Evolutionary conservation across 2,888 invertebrate genomes (phyloP).

Genomic region (Eutolmus rufibarbis): DNA sequence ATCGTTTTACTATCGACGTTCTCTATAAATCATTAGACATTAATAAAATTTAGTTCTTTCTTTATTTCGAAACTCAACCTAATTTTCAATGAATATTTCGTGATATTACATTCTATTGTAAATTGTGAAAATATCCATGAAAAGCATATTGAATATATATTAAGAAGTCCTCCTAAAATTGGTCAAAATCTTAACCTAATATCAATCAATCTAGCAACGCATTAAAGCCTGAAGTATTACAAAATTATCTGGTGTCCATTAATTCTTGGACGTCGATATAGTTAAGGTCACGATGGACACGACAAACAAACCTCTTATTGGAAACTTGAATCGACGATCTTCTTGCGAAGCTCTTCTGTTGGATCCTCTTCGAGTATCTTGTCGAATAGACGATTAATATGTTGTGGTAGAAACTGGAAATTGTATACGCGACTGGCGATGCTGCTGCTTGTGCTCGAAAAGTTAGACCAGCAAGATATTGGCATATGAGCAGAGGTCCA

Average conservation of each 20-base stretch:
- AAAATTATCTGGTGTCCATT: not conserved
- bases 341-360: not conserved
- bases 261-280: conserved; percentile 6
- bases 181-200: not conserved
- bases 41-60: not conserved
- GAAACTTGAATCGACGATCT: not conserved
- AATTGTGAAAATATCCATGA: not conserved
- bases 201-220: not conserved
- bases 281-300: conserved; percentile 23
- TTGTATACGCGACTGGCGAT: not conserved
- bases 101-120: not conserved
- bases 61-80: not conserved
- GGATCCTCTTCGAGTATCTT: not conserved
- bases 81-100: not conserved
- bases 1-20: too few species aligned
- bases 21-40: not conserved
- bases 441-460: not conserved
- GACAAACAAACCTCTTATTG: conserved; percentile 7
- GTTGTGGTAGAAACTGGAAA: not conserved
- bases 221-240: not conserved
- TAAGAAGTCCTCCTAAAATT: not conserved
- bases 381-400: not conserved
- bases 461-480: not conserved
- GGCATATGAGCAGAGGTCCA: conserved; percentile 4
- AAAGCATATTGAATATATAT: not conserved